Base-by-base conservation (phyloP, 2,888 invertebrate species). In the Noctuana brunneofusca region DNA sequence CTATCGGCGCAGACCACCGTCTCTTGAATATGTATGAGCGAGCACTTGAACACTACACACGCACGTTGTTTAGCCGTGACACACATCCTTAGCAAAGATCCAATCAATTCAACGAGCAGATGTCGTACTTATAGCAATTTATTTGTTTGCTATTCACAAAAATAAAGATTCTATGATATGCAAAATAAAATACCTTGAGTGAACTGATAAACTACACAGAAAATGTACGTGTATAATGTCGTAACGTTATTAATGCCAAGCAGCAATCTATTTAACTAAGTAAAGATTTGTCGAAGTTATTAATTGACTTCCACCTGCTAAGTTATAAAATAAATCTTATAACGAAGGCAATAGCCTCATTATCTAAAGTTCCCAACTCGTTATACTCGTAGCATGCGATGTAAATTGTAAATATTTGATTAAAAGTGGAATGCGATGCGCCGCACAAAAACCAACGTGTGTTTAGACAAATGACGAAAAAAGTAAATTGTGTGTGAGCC, bases 1-100 rank as follows among this genome's bases (percentile, higher is more conserved):
- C n/a, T n/a, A n/a, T n/a, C n/a, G n/a, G n/a, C n/a, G 76, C 74
- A 77, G 77, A 74, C 78, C 79, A 75, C 76, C 75, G 78, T 74
- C 76, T 72, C 66, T 76, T 88, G 86, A 88, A 90, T 89, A 90
- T 89, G 83, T 85, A 90, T 88, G 82, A 87, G 79, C 69, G 69
- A 70, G 71, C 73, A 75, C 76, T 76, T 75, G 76, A 78, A 78
- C 78, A 75, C 76, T 68, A 77, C 74, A 80, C 83, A 83, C 81
- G 81, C 79, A 79, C 75, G 75, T 69, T 73, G 70, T 75, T 71
- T 79, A 86, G 78, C 88, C 88, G 78, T 90, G 90, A 89, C 89
- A 90, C 78, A 89, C 80, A 87, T 87, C 80, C 72, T 71, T 69
- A 72, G 73, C 78, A 73, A 71, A 60, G 68, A 69, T 73, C 75